Percentiles rank a stretch among this genome's conserved stretches.
Evolutionary conservation across 2,888 invertebrate genomes (phyloP).

Genomic region (Plebejus anna): DNA sequence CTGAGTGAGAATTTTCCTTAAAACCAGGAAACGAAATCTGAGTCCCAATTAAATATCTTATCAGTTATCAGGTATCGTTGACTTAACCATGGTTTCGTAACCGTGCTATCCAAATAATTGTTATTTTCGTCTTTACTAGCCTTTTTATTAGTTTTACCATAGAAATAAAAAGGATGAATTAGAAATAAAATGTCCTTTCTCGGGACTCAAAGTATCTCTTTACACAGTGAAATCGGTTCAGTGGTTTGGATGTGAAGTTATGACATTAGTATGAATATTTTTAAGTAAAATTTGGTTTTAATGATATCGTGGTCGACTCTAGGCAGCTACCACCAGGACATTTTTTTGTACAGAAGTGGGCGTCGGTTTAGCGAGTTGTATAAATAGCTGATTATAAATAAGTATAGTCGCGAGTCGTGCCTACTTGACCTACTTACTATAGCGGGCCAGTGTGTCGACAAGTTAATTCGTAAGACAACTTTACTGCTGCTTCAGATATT

Average conservation of each 20-base stretch:
- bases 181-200: too few relatives aligned
- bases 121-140: not conserved
- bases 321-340: not conserved
- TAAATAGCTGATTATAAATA: slow-evolving; percentile 26
- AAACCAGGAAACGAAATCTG: not conserved
- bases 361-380: not conserved
- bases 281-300: not conserved
- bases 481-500: not conserved
- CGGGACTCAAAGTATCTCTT: too few relatives aligned
- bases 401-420: slow-evolving; percentile 1
- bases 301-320: not conserved
- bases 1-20: not conserved
- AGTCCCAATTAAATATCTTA: not conserved
- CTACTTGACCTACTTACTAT: slow-evolving; percentile 14
- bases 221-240: too few relatives aligned
- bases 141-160: not conserved
- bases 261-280: not conserved
- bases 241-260: too few relatives aligned
- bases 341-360: not conserved
- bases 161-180: not conserved
- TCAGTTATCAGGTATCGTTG: not conserved
- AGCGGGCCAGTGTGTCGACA: slow-evolving; percentile 15
- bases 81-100: not conserved
- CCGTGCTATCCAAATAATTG: slow-evolving; percentile 1
- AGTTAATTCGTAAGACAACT: slow-evolving; percentile 23